Conservation (phyloP, 30 jellyfish, hydroid and myxozoan genomes). For the Rhopilema esculentum region DNA sequence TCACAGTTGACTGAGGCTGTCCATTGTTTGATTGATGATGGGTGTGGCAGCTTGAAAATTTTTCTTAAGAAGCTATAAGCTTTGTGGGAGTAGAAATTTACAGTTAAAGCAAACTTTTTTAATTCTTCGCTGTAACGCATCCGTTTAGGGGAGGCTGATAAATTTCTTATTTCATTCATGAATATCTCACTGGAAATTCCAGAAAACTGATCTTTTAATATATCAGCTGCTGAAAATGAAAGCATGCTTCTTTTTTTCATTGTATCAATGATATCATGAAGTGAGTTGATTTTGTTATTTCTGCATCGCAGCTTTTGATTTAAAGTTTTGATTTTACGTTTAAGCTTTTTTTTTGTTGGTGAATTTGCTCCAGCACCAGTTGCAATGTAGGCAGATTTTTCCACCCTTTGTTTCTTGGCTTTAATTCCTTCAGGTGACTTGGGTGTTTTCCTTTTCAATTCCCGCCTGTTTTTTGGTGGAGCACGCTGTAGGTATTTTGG, state of each 20-base stretch:
- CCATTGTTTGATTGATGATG: conserved; percentile 48
- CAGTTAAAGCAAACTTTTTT: conserved; percentile 55
- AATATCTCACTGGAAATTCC: conserved; percentile 18
- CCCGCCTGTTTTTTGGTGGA: conserved; percentile 13
- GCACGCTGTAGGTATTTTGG: conserved; percentile 35
- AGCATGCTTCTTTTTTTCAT: conserved; percentile 12
- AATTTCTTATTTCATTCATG: conserved; percentile 6
- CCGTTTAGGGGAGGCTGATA: not conserved
- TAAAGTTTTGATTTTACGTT: conserved; percentile 1
- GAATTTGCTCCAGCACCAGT: too few relatives aligned
- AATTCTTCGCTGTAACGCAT: conserved; percentile 16
- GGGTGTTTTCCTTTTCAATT: not conserved
- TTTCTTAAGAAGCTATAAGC: conserved; percentile 29
- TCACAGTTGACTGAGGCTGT: conserved; percentile 41
- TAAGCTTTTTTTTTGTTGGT: conserved; percentile 8
- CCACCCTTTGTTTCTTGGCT: not conserved
- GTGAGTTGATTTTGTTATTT: conserved; percentile 1
- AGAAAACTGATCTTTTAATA: conserved; percentile 30
- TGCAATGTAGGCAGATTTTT: not conserved
- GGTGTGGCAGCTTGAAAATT: conserved; percentile 49
- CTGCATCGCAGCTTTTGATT: conserved; percentile 33
- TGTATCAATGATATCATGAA: not conserved
- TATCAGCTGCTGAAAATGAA: not conserved
- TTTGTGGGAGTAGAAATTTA: conserved; percentile 18
- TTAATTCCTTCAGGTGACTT: not conserved